Evolutionary conservation across 2,113 vertebrate genomes (phyloP).

Genomic region (Mastomys coucha): DNA sequence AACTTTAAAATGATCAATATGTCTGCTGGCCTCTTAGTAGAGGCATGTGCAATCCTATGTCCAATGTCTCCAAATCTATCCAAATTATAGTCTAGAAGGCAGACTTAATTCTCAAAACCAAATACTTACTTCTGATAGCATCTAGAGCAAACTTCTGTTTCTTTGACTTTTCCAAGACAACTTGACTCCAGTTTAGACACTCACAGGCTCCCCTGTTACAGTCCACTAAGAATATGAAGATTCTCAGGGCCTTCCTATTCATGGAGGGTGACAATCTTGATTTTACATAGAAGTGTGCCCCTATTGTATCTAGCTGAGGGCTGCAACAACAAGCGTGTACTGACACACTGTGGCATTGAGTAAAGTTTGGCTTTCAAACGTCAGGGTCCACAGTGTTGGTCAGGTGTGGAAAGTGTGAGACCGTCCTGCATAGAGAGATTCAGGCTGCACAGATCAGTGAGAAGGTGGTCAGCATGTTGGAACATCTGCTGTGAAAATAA

Average conservation of each 20-base stretch:
- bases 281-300: neutral
- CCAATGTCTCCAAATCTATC: neutral
- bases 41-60: neutral
- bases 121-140: neutral
- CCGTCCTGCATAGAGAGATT: neutral
- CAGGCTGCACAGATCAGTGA: neutral
- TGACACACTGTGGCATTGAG: neutral
- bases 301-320: neutral
- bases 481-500: neutral
- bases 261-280: neutral
- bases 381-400: neutral
- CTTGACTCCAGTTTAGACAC: neutral
- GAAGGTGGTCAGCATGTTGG: neutral
- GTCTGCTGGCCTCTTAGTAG: neutral
- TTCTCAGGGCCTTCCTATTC: neutral
- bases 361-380: neutral
- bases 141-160: neutral
- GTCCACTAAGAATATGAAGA: no score
- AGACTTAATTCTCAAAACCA: neutral
- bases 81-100: neutral
- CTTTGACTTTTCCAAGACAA: neutral
- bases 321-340: neutral
- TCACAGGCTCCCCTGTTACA: fast-evolving
- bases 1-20: neutral
- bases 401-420: neutral